These are phyloP conservation scores for Echinometra lucunter DNA, from an alignment of 53 echinoderm and acorn worm species.

Conservation along the genomic window DNA sequence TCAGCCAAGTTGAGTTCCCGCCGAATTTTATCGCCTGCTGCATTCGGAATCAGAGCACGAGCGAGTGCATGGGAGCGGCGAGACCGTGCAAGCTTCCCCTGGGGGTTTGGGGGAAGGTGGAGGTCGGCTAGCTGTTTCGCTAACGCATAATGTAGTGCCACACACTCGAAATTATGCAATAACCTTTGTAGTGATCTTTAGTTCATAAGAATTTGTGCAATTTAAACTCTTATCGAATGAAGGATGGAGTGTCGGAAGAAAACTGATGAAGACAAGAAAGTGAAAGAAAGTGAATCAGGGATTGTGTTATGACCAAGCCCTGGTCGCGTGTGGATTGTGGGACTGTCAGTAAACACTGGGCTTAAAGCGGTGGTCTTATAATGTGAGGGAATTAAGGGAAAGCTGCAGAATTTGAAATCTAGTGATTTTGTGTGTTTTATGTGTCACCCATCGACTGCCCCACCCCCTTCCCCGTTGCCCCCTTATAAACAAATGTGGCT, in stretches of 20 bases:
- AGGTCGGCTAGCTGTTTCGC: background rate
- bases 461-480: no score
- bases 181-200: background rate
- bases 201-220: background rate
- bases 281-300: no score
- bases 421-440: no score
- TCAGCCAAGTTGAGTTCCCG: constrained; percentile 36
- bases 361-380: no score
- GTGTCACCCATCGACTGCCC: no score
- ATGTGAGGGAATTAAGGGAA: no score
- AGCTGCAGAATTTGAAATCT: no score
- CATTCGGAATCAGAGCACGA: background rate
- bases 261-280: background rate
- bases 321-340: no score
- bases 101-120: background rate
- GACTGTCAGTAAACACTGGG: no score
- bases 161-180: background rate
- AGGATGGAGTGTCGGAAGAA: background rate
- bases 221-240: no score
- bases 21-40: constrained; percentile 26
- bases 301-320: no score
- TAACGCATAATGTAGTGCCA: background rate
- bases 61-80: background rate
- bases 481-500: no score
- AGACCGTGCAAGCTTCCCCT: background rate